Evolutionary conservation across 1,140 invertebrate species (phyloP), one percentile per base, ranked within the genome.

Genomic region (Aphelenchoides fujianensis): DNA sequence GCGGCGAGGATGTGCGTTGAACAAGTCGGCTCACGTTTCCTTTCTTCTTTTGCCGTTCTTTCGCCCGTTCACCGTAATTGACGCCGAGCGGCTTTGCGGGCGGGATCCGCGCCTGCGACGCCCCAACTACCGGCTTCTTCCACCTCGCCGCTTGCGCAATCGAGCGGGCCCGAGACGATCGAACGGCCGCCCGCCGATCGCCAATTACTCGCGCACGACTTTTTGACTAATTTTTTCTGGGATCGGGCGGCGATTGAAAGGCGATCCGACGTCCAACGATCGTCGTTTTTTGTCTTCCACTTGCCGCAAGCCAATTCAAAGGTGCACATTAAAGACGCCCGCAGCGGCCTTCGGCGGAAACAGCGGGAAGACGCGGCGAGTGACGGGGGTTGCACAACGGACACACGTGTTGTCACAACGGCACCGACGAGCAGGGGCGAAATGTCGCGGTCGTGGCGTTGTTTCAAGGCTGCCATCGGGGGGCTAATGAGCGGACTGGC

Each of bases 401-500:
- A 48, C 41, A 48, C 41, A 23, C 23, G 41, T n/a, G n/a, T n/a
- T n/a, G n/a, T n/a, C n/a, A n/a, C n/a, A n/a, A n/a, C n/a, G n/a
- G n/a, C n/a, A n/a, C n/a, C n/a, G n/a, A n/a, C n/a, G n/a, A n/a
- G n/a, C n/a, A n/a, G n/a, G 12, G 23, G 23, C 41, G 41, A 48
- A 48, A 48, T 48, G 41, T 48, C 41, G 12, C 12, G 23, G 41
- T 48, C 41, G 12, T 12, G 23, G 12, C 23, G 41, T 48, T 48
- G 41, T 48, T 48, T 48, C 41, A 48, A 48, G 41, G 41, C 41
- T 48, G 41, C 41, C 23, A 16, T 48, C 41, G 41, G n/a, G n/a
- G n/a, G n/a, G 41, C 41, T 48, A 48, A 48, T 48, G 41, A 48
- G 41, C 41, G 41, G 41, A n/a, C 41, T 48, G 41, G 41, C 41